phyloP scores from a whole-genome alignment of 2,797 vertebrate species.

The Gila robusta region DNA sequence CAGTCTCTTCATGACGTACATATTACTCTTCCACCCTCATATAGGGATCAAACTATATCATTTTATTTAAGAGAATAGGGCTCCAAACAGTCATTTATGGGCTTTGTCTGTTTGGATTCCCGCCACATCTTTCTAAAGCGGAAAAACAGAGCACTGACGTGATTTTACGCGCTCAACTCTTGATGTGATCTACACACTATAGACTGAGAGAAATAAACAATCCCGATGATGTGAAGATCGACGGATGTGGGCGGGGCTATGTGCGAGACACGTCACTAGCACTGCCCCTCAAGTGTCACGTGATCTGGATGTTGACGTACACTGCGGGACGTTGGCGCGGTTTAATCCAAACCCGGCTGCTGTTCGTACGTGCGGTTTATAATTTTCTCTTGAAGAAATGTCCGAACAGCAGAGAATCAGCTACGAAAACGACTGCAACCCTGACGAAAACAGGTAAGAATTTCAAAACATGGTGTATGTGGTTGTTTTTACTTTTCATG shows the following conservation, averaged over 20 bases:
- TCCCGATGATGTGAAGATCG: neutral
- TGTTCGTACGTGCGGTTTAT: neutral
- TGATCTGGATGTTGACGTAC: conserved; percentile 48
- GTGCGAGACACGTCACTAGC: neutral
- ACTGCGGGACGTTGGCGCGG: conserved; percentile 47
- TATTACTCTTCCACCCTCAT: too few species aligned
- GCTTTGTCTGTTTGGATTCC: conserved; percentile 7
- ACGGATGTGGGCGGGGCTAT: neutral
- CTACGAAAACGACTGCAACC: neutral
- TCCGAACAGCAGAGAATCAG: conserved; percentile 21
- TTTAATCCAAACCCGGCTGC: conserved; percentile 41
- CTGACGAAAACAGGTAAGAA: conserved; percentile 47
- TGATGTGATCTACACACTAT: neutral
- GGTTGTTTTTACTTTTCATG: neutral
- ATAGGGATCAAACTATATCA: too few species aligned
- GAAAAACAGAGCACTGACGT: neutral
- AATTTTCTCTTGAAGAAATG: conserved; percentile 17
- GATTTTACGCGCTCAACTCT: neutral
- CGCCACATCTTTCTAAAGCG: neutral
- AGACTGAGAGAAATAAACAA: rapidly evolving
- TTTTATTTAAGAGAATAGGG: too few species aligned
- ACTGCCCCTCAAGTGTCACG: neutral
- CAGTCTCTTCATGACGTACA: too few species aligned
- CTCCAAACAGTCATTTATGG: neutral
- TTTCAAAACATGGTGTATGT: rapidly evolving